phyloP scores from a whole-genome alignment of 1,140 invertebrate species.

The Drosophila neocordata region DNA sequence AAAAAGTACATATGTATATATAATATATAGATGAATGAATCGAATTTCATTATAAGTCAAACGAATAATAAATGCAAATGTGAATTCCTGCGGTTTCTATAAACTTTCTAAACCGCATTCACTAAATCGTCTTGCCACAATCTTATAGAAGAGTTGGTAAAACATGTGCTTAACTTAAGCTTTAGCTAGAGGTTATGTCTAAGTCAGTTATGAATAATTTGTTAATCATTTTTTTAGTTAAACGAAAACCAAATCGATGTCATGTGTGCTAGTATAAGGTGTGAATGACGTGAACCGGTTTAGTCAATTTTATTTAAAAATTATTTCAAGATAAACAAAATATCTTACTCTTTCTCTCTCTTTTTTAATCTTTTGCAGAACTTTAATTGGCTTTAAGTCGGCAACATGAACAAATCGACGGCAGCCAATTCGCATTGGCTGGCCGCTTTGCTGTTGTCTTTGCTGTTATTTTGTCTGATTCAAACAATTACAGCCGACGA shows the following conservation, averaged over 20 bases:
- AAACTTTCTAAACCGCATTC: constrained; percentile 75
- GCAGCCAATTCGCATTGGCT: constrained; percentile 78
- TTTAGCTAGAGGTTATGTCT: constrained; percentile 18
- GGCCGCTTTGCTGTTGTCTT: constrained; percentile 71
- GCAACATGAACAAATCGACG: constrained; percentile 69
- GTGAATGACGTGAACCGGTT: constrained; percentile 62
- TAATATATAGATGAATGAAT: constrained; percentile 36
- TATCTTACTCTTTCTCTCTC: constrained; percentile 6
- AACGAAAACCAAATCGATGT: constrained; percentile 23
- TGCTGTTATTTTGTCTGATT: constrained; percentile 52
- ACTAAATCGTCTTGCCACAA: constrained; percentile 47
- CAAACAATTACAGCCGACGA: constrained; percentile 63
- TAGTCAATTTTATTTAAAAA: constrained; percentile 17
- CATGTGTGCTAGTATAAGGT: constrained; percentile 46
- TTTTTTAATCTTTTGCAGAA: constrained; percentile 37
- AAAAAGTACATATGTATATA: too few species aligned
- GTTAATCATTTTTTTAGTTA: constrained; percentile 49
- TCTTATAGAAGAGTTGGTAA: not conserved
- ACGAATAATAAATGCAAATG: constrained; percentile 26
- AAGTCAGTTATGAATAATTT: constrained; percentile 55
- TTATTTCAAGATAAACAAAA: constrained; percentile 5
- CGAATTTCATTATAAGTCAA: constrained; percentile 31
- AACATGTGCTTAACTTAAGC: constrained; percentile 57
- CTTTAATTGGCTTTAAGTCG: constrained; percentile 68
- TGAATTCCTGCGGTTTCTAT: constrained; percentile 51